Conservation (phyloP, 1,140 invertebrate species). For the Paralvinella palmiformis region DNA sequence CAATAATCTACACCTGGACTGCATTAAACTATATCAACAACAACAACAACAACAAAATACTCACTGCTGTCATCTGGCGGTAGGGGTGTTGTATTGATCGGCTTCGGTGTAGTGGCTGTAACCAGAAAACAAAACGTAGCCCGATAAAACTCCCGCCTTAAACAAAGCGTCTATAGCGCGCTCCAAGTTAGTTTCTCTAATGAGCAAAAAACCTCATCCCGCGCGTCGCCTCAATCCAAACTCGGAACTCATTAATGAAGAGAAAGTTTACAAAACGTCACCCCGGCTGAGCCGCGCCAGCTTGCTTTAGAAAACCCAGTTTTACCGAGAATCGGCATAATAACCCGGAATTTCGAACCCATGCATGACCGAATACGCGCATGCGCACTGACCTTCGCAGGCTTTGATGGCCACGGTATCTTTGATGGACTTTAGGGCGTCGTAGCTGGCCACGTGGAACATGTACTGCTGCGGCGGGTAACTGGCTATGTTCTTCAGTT, state of each 20-base stretch:
- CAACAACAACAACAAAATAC: too few species aligned
- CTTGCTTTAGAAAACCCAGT: background rate
- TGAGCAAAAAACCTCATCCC: too few species aligned
- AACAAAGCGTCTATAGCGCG: too few species aligned
- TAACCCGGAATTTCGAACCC: background rate
- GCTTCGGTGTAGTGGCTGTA: too few species aligned
- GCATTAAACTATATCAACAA: too few species aligned
- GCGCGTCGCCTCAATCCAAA: too few species aligned
- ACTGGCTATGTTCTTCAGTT: conserved; percentile 11
- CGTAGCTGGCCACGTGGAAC: conserved; percentile 7
- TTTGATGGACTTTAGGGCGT: conserved; percentile 1
- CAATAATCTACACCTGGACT: too few species aligned
- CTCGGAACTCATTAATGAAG: background rate
- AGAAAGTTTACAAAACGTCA: background rate
- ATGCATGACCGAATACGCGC: background rate
- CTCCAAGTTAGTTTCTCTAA: too few species aligned
- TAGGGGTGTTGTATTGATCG: too few species aligned
- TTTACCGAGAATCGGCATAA: background rate
- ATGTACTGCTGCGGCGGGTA: conserved; percentile 4
- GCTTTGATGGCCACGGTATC: conserved; percentile 6
- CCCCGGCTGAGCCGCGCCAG: background rate
- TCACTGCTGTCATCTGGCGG: too few species aligned
- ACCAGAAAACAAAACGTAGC: too few species aligned
- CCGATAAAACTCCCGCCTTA: too few species aligned
- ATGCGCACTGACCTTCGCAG: conserved; percentile 4